These are phyloP conservation scores for Melanogrammus aeglefinus DNA, from an alignment of 2,797 vertebrate species.

Conservation along the genomic window DNA sequence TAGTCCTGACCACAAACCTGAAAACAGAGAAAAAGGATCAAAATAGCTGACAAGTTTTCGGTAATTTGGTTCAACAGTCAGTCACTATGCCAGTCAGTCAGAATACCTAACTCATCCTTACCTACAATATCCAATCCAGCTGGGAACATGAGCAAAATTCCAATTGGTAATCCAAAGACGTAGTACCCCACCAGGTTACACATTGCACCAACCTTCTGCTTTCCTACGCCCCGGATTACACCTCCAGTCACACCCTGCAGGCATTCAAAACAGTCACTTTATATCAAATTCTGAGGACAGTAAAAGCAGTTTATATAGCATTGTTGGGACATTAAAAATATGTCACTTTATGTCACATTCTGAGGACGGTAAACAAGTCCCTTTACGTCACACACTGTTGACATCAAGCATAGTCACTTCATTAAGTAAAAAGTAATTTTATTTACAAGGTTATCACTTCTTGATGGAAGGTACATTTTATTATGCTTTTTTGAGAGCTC, in stretches of 20 bases:
- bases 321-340: neutral
- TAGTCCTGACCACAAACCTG: constrained; percentile 89
- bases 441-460: no score
- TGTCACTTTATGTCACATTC: neutral
- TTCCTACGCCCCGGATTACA: constrained; percentile 83
- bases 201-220: constrained; percentile 82
- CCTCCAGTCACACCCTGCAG: constrained; percentile 79
- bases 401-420: no score
- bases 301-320: neutral
- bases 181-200: constrained; percentile 84
- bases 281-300: neutral
- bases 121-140: constrained; percentile 81
- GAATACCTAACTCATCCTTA: constrained; percentile 43
- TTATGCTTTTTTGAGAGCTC: constrained; percentile 45
- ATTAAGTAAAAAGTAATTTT: neutral
- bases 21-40: neutral
- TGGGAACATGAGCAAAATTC: constrained; percentile 86
- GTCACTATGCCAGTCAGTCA: neutral
- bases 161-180: constrained; percentile 80
- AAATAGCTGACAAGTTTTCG: neutral
- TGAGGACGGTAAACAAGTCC: neutral
- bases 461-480: neutral
- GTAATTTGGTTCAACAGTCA: neutral
- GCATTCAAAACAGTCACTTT: neutral
- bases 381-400: no score